phyloP scores from a whole-genome alignment of 2,113 vertebrate genomes.

The Dipodomys ordii region DNA sequence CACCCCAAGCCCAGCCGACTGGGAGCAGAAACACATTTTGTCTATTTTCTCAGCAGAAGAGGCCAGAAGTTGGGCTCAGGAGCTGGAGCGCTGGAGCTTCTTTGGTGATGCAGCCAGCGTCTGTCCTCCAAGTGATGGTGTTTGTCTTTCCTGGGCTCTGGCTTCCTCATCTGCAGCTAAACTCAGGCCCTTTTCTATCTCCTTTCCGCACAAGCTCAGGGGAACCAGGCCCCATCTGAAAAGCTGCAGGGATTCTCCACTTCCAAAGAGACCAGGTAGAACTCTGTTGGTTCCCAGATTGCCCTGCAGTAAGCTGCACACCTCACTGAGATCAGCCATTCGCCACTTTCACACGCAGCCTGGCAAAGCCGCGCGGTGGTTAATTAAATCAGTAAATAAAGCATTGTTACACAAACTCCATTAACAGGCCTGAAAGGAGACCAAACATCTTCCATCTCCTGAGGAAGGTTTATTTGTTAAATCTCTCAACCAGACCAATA shows the following conservation, averaged over 20 bases:
- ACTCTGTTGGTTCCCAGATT: background rate
- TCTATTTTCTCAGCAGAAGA: background rate
- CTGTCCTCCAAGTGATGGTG: no score
- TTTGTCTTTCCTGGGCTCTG: background rate
- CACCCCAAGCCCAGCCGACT: background rate
- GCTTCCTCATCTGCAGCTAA: background rate
- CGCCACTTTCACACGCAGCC: background rate
- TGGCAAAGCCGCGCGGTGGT: background rate
- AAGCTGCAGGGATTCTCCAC: background rate
- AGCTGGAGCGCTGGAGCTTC: background rate
- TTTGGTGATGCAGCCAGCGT: no score
- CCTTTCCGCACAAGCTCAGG: background rate
- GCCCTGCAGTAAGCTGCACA: background rate
- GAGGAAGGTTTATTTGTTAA: constrained; percentile 63
- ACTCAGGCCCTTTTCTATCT: background rate
- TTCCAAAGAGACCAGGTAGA: background rate
- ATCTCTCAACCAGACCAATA: constrained; percentile 57
- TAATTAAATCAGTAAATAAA: constrained; percentile 83
- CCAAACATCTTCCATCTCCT: constrained; percentile 56
- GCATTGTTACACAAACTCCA: constrained; percentile 76
- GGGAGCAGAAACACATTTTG: background rate
- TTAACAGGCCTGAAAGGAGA: constrained; percentile 74
- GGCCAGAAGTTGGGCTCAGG: background rate
- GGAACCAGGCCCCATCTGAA: background rate
- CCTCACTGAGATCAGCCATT: background rate